Conservation (phyloP, 2,797 vertebrate species). For the Gallinago nigripennis region DNA sequence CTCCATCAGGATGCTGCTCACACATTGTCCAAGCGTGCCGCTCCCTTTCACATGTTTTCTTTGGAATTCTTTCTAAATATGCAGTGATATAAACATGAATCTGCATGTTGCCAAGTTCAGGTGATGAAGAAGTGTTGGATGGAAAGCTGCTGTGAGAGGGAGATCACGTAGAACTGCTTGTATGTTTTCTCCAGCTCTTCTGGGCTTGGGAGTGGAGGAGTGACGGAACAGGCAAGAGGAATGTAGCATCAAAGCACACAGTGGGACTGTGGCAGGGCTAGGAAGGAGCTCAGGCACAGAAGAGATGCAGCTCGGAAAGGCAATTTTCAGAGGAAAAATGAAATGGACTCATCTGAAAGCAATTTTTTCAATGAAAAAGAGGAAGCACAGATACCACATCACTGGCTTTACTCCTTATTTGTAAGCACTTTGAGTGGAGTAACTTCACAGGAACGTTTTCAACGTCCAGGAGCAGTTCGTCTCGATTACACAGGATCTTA, state of each 20-base stretch:
- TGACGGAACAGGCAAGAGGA: not conserved
- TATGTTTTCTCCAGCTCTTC: not conserved
- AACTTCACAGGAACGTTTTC: not conserved
- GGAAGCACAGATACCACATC: not conserved
- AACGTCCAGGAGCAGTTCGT: not conserved
- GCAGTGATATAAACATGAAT: not conserved
- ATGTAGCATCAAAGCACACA: not conserved
- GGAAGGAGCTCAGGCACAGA: not conserved
- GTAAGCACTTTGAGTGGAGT: not conserved
- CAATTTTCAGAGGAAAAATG: not conserved
- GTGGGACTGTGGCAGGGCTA: not conserved
- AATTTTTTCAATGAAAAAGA: not conserved
- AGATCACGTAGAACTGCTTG: not conserved
- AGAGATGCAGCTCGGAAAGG: not conserved
- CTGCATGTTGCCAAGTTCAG: not conserved
- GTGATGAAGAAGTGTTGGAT: not conserved
- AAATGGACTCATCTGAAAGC: not conserved
- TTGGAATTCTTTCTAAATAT: not conserved
- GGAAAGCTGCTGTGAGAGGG: not conserved
- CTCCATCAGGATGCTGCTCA: not conserved
- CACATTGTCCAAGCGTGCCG: not conserved
- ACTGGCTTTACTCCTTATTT: not conserved
- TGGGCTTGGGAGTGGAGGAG: not conserved
- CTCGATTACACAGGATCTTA: not conserved
- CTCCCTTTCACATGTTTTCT: not conserved